Percentiles rank a stretch among this genome's conserved stretches.
Evolutionary conservation across 2,797 vertebrate species (phyloP).

Genomic region (Mormyrops attenuatus): DNA sequence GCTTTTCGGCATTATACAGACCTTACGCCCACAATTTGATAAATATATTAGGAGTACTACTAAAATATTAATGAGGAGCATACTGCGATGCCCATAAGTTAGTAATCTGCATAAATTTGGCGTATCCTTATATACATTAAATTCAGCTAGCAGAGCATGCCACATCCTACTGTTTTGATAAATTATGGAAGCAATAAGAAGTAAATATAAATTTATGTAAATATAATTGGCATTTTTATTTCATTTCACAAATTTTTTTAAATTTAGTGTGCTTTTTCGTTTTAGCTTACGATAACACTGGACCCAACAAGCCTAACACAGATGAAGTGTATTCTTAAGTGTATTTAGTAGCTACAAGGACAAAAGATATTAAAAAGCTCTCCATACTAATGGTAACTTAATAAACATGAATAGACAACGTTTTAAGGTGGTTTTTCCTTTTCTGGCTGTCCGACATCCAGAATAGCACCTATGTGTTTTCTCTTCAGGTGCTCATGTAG

Average conservation of each 20-base stretch:
- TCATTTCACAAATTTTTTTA: background rate
- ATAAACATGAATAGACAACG: background rate
- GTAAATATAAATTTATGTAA: background rate
- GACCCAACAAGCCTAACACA: background rate
- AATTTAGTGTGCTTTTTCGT: background rate
- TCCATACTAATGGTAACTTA: background rate
- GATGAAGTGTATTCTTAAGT: background rate
- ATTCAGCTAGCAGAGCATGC: background rate
- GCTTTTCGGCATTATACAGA: background rate
- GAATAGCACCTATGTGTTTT: background rate
- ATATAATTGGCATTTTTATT: background rate
- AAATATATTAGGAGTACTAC: background rate
- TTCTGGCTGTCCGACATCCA: background rate
- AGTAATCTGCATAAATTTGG: background rate
- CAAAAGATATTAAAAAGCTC: too few relatives aligned
- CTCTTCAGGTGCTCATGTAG: background rate
- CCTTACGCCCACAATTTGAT: background rate
- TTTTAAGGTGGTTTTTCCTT: background rate
- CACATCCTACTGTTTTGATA: background rate
- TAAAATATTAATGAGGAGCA: background rate
- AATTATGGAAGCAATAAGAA: background rate
- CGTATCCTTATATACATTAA: background rate
- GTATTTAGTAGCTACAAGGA: background rate
- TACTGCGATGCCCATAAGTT: background rate
- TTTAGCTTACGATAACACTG: background rate